Evolutionary conservation across 2,113 vertebrate species (phyloP).

Genomic region (Eurypyga helias): DNA sequence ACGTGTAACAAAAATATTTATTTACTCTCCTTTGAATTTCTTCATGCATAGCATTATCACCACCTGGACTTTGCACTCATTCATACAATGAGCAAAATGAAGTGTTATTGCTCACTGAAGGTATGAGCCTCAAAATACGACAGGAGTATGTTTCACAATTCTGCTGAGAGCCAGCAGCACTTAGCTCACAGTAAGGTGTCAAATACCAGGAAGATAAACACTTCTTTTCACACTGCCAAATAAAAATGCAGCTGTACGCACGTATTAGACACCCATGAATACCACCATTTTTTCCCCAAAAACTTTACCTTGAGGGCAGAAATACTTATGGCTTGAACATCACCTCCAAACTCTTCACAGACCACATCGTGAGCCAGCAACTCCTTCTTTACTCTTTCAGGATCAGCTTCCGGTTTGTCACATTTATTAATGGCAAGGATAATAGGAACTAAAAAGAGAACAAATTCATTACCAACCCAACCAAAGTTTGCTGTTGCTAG

Average conservation of each 20-base stretch:
- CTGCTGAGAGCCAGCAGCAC: background rate
- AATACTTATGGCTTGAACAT: slow-evolving; percentile 89
- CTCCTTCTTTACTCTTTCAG: slow-evolving; percentile 87
- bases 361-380: slow-evolving; percentile 86
- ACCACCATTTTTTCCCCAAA: background rate
- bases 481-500: background rate
- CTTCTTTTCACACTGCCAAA: background rate
- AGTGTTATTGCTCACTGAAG: background rate
- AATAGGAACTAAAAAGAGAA: slow-evolving; percentile 83
- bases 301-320: slow-evolving; percentile 89
- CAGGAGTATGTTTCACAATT: background rate
- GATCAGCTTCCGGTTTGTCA: slow-evolving; percentile 88
- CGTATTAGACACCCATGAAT: rapidly evolving
- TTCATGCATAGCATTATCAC: background rate
- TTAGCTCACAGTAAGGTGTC: background rate
- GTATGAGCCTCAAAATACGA: background rate
- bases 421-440: slow-evolving; percentile 97
- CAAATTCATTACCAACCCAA: background rate
- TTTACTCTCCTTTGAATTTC: background rate
- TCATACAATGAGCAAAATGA: background rate
- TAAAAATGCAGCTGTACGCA: background rate
- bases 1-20: background rate
- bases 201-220: background rate
- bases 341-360: slow-evolving; percentile 94
- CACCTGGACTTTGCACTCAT: background rate